These are phyloP conservation scores for Galaxias olidus DNA, from an alignment of 2,797 vertebrate species.

Conservation along the genomic window DNA sequence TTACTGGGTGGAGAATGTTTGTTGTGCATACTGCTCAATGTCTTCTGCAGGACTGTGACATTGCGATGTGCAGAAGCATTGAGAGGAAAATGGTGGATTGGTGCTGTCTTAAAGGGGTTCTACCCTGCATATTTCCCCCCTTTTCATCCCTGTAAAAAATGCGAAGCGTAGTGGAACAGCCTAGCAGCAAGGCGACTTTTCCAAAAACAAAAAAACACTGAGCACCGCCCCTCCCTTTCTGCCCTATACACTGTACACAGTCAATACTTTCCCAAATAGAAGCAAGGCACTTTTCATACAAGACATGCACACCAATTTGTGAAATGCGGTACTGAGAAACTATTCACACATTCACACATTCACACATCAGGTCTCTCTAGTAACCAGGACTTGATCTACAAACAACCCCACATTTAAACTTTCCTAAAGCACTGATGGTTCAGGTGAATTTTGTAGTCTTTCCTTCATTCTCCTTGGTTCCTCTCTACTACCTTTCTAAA, in stretches of 20 bases:
- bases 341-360: slow-evolving; percentile 6
- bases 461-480: slow-evolving; percentile 44
- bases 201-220: slow-evolving; percentile 43
- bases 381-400: slow-evolving; percentile 32
- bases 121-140: slow-evolving; percentile 60
- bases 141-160: slow-evolving; percentile 44
- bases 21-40: slow-evolving; percentile 67
- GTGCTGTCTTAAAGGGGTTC: slow-evolving; percentile 74
- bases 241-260: slow-evolving; percentile 40
- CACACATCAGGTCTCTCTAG: slow-evolving; percentile 28
- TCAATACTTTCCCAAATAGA: slow-evolving; percentile 44
- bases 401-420: slow-evolving; percentile 22
- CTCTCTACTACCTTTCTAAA: slow-evolving; percentile 1
- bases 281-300: slow-evolving; percentile 62
- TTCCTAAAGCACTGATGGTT: neutral
- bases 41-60: slow-evolving; percentile 77
- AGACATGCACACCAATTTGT: slow-evolving; percentile 17
- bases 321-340: neutral
- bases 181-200: slow-evolving; percentile 61
- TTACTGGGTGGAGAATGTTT: slow-evolving; percentile 70
- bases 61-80: slow-evolving; percentile 56
- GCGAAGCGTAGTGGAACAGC: slow-evolving; percentile 31
- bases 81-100: slow-evolving; percentile 63
- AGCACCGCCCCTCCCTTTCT: slow-evolving; percentile 42
- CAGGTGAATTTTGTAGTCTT: slow-evolving; percentile 8